Conservation (phyloP, 2,888 invertebrate genomes). For the Coenonympha glycerion region DNA sequence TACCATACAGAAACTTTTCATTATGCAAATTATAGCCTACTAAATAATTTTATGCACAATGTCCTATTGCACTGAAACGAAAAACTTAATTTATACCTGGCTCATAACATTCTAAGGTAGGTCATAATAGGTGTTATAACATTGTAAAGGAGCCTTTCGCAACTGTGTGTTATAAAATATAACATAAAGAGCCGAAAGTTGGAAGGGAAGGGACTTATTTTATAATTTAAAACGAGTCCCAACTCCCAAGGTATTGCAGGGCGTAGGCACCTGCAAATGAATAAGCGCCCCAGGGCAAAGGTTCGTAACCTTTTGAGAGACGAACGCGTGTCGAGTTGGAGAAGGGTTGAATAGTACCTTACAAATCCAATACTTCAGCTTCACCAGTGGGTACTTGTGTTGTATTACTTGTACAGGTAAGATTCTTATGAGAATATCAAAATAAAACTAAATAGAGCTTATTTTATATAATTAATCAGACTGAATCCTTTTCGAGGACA, state of each 20-base stretch:
- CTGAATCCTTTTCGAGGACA: not conserved
- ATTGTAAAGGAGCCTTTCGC: too few relatives aligned
- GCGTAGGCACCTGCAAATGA: not conserved
- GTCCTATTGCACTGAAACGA: too few relatives aligned
- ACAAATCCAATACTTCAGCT: conserved; percentile 16
- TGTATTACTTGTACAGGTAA: not conserved
- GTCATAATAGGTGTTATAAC: too few relatives aligned
- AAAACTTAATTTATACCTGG: too few relatives aligned
- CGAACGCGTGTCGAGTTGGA: conserved; percentile 13
- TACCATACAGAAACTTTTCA: too few relatives aligned
- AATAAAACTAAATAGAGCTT: not conserved
- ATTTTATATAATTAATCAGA: not conserved
- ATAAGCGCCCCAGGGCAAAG: conserved; percentile 11
- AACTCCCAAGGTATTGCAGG: not conserved
- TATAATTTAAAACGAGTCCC: too few relatives aligned
- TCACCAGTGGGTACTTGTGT: not conserved
- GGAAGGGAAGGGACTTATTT: too few relatives aligned
- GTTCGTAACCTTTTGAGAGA: conserved; percentile 17
- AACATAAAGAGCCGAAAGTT: too few relatives aligned
- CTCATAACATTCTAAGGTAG: too few relatives aligned
- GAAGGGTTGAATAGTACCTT: conserved; percentile 18
- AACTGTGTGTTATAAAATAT: too few relatives aligned
- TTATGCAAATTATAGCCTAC: too few relatives aligned
- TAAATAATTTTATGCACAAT: too few relatives aligned
- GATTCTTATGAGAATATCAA: not conserved